Evolutionary conservation across 2,888 invertebrate genomes (phyloP), one percentile per base, ranked within the genome.

Genomic region (Parnassius mnemosyne): DNA sequence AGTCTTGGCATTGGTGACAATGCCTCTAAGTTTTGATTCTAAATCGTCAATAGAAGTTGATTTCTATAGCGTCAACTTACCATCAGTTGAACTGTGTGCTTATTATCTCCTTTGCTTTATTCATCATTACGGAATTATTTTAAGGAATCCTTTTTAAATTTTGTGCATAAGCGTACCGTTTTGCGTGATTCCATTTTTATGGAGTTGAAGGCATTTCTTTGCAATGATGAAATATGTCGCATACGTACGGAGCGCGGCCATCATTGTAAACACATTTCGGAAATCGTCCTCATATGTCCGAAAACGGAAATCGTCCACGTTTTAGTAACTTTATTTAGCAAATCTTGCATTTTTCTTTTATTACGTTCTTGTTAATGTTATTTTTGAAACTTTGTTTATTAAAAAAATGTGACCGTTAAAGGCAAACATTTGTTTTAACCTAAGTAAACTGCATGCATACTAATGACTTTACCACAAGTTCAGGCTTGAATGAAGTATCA

Each of bases 251-350:
- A 72, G 74, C 67, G 65, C 79, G 77, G 78, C 77, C 79, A 82
- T 87, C 86, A 88, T 88, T 89, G 89, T 89, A 87, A 87, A 88
- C 89, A 87, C 86, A 88, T 89, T 88, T 87, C 86, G 85, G 80
- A 79, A 86, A 85, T 88, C 79, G 85, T 81, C 79, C 81, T 75
- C 78, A 72, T 79, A 76, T 74, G 78, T 80, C 80, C 78, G 75
- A 64, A 67, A 73, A 68, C 80, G 84, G 82, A 85, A 84, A 81
- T 79, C 75, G 81, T 74, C 73, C 79, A 76, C 81, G 81, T 83
- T 82, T 81, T 78, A 79, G 75, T 78, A 72, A 81, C 83, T 84
- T 84, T 83, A 83, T 83, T 82, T 79, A 68, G 64, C 65, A 71
- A 72, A 74, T 68, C 71, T 72, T 71, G 66, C 71, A 76, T 79